Evolutionary conservation across 2,888 invertebrate species (phyloP).

Genomic region (Adelphocoris suturalis): DNA sequence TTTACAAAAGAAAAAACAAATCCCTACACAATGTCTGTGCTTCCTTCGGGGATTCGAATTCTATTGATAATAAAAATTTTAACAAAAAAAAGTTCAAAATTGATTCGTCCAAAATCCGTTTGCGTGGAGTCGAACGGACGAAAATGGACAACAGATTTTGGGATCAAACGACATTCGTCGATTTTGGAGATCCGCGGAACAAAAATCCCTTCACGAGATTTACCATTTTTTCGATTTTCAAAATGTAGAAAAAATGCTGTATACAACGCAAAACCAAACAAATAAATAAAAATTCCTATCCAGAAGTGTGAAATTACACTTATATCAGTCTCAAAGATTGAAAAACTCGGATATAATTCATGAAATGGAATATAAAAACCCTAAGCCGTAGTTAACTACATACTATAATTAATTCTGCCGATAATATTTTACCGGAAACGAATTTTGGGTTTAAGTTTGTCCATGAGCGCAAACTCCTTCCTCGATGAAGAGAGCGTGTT

Average conservation of each 20-base stretch:
- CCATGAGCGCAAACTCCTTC: conserved; percentile 21
- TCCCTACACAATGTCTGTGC: conserved; percentile 66
- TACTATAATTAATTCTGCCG: background rate
- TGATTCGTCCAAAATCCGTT: background rate
- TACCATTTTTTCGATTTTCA: background rate
- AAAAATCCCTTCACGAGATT: background rate
- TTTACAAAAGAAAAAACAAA: conserved; percentile 33
- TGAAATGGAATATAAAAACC: conserved; percentile 54
- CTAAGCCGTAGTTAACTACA: conserved; percentile 8
- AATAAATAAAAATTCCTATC: conserved; percentile 28
- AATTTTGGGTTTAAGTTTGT: conserved; percentile 22
- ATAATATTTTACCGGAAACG: background rate
- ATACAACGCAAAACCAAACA: background rate
- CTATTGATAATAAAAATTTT: background rate
- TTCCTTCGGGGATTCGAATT: conserved; percentile 53
- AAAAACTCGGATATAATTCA: conserved; percentile 41
- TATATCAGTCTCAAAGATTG: conserved; percentile 69
- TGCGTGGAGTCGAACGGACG: background rate
- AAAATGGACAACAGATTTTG: background rate
- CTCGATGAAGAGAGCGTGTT: conserved; percentile 58
- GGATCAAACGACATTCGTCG: too few species aligned
- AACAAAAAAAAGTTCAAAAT: too few species aligned
- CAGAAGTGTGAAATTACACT: conserved; percentile 48
- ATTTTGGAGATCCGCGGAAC: background rate
- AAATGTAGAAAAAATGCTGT: background rate